Percentiles rank a stretch among this genome's conserved stretches.
phyloP scores from a whole-genome alignment of 2,113 vertebrate species.

The Forbesichthys agassizii region DNA sequence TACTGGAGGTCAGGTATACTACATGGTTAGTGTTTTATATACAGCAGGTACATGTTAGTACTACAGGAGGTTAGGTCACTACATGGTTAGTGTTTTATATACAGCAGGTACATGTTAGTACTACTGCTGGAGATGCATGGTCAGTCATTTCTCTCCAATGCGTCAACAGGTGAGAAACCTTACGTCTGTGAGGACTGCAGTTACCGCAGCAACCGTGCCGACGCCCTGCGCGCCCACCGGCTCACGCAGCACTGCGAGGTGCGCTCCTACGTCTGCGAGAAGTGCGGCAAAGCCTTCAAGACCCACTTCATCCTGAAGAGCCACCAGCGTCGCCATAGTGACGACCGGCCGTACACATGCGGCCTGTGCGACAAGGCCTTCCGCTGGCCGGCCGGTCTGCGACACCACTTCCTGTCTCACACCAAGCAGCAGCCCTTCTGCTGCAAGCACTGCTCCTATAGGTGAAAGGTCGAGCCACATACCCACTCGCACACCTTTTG shows the following conservation, averaged over 20 bases:
- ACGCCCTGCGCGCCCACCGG: conserved; percentile 87
- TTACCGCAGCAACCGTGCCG: conserved; percentile 91
- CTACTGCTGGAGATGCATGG: neutral
- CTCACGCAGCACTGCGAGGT: conserved; percentile 87
- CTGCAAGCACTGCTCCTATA: conserved; percentile 90
- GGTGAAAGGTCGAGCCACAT: conserved; percentile 92
- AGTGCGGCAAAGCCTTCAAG: conserved; percentile 97
- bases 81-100: too few relatives aligned
- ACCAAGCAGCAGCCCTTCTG: conserved; percentile 90
- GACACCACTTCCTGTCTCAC: conserved; percentile 94
- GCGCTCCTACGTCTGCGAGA: conserved; percentile 92
- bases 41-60: too few relatives aligned
- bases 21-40: too few relatives aligned
- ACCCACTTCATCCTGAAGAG: conserved; percentile 92
- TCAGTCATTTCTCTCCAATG: neutral
- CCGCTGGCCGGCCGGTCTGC: conserved; percentile 92
- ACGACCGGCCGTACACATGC: conserved; percentile 86
- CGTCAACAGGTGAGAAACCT: conserved; percentile 84
- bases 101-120: too few relatives aligned
- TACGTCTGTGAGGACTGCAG: conserved; percentile 88
- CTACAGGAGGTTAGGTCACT: too few relatives aligned
- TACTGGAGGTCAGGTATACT: too few relatives aligned
- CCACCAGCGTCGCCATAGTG: conserved; percentile 92
- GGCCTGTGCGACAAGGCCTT: conserved; percentile 86
- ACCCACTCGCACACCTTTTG: conserved; percentile 54